Percentiles rank a stretch among this genome's conserved stretches.
These are phyloP conservation scores for Lasioglossum morio DNA, from an alignment of 2,888 invertebrate genomes.

Conservation along the genomic window DNA sequence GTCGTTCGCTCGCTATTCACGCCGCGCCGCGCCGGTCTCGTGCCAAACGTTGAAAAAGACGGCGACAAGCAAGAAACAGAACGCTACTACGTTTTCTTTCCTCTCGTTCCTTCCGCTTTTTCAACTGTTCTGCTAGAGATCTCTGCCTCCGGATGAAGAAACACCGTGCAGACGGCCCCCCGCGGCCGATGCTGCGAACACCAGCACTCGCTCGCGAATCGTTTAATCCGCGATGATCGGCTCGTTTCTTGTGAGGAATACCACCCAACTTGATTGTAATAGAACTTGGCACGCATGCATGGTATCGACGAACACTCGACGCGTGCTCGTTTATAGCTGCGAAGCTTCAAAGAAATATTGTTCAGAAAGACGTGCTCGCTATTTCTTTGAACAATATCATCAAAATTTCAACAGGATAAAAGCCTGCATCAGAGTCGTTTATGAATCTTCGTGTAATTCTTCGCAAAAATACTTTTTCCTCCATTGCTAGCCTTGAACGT, in stretches of 20 bases:
- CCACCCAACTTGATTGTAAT: not conserved
- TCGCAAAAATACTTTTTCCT: no score
- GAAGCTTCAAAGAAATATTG: not conserved
- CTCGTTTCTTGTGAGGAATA: conserved; percentile 8
- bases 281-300: not conserved
- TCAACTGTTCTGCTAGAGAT: conserved; percentile 21
- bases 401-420: no score
- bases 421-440: no score
- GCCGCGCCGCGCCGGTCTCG: conserved; percentile 31
- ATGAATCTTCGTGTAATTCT: no score
- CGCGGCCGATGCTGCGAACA: conserved; percentile 19
- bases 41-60: conserved; percentile 31
- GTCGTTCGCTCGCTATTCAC: conserved; percentile 50
- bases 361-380: no score
- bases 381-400: no score
- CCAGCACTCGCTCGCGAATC: conserved; percentile 4
- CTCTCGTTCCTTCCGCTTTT: conserved; percentile 21
- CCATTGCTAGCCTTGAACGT: no score
- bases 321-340: not conserved
- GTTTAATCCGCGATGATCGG: conserved; percentile 36
- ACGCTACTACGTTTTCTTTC: conserved; percentile 37
- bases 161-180: conserved; percentile 31
- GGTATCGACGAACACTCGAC: not conserved
- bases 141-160: conserved; percentile 44
- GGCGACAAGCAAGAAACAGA: conserved; percentile 30